Conservation (phyloP, 2,113 vertebrate genomes). For the Esox niger region DNA sequence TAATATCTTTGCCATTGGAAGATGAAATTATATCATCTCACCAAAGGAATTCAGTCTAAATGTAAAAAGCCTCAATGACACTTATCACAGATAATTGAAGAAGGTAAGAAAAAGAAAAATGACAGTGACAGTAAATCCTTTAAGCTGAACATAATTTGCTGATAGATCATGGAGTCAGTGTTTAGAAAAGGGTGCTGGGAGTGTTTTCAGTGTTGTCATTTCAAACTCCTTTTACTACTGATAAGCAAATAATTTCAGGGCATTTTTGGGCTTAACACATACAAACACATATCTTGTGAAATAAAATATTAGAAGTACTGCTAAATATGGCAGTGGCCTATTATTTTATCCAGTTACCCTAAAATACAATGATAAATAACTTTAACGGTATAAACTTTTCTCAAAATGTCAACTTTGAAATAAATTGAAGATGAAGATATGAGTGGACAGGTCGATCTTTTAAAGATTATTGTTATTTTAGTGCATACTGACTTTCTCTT, state of each 20-base stretch:
- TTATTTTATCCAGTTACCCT: background rate
- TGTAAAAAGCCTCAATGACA: background rate
- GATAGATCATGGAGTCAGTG: background rate
- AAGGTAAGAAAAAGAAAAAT: background rate
- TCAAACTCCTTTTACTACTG: background rate
- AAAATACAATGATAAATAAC: background rate
- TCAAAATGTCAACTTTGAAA: background rate
- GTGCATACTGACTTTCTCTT: background rate
- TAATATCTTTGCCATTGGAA: background rate
- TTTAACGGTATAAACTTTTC: background rate
- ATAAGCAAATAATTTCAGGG: background rate
- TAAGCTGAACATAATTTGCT: background rate
- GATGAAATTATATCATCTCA: background rate
- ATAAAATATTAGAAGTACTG: background rate
- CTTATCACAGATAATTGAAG: background rate
- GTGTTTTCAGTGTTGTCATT: background rate
- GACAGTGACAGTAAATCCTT: background rate
- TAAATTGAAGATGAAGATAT: too few species aligned
- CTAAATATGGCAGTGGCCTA: too few species aligned
- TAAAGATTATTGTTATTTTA: constrained; percentile 4
- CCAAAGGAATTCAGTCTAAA: background rate
- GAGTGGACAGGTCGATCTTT: background rate
- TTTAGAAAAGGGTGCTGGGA: background rate
- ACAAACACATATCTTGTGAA: background rate
- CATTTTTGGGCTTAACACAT: background rate